Conservation (phyloP, 2,797 vertebrate genomes). For the Thamnophis elegans region DNA sequence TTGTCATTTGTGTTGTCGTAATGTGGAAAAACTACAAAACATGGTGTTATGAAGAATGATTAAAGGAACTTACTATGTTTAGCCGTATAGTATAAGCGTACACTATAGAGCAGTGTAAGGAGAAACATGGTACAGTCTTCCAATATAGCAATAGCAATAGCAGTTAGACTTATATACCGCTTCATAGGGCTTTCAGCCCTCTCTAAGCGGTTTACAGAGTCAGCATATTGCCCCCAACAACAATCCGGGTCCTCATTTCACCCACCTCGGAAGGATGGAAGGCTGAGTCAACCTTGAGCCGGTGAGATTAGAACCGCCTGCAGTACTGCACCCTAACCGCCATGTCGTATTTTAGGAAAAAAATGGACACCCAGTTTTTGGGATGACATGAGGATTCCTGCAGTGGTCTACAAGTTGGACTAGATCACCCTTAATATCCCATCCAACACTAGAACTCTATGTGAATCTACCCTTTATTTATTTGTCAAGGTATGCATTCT, state of each 20-base stretch:
- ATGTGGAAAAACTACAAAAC: not conserved
- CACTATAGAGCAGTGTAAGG: not conserved
- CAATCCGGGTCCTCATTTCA: too few relatives aligned
- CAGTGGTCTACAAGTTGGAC: not conserved
- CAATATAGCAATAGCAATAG: too few relatives aligned
- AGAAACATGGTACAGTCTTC: not conserved
- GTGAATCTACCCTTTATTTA: not conserved
- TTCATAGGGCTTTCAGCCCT: too few relatives aligned
- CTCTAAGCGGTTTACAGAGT: too few relatives aligned
- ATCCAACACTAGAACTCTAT: not conserved
- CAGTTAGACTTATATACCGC: too few relatives aligned
- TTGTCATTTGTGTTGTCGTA: not conserved
- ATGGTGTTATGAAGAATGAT: not conserved
- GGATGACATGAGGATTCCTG: not conserved
- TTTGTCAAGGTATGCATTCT: not conserved
- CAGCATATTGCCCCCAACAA: too few relatives aligned
- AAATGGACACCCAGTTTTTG: not conserved
- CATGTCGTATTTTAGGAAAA: not conserved
- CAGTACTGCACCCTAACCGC: too few relatives aligned
- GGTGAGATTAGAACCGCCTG: too few relatives aligned
- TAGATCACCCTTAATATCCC: not conserved
- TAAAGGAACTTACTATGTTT: not conserved
- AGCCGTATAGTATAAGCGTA: not conserved
- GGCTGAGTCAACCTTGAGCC: too few relatives aligned
- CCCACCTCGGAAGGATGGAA: too few relatives aligned